Percentiles rank a stretch among this genome's conserved stretches.
Conservation (phyloP, 2,888 invertebrate genomes). For the Erebia palarica region DNA sequence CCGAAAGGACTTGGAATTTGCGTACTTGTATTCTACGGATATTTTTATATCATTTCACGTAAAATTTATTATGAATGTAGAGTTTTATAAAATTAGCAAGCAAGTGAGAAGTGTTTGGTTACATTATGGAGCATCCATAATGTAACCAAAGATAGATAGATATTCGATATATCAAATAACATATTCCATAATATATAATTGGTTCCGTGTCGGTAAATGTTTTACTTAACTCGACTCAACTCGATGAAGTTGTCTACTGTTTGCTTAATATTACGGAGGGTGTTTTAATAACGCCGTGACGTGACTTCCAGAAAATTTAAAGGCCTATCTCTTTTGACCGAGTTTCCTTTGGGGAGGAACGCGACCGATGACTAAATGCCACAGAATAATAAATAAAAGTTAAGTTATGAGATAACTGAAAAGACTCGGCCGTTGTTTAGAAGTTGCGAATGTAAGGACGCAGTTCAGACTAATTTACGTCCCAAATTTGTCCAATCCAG, state of each 20-base stretch:
- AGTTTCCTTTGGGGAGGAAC: constrained; percentile 18
- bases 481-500: too few relatives aligned
- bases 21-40: too few relatives aligned
- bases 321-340: constrained; percentile 53
- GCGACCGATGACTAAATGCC: constrained; percentile 2
- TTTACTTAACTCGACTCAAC: constrained; percentile 19
- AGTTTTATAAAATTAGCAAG: background rate
- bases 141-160: too few relatives aligned
- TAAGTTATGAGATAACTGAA: background rate
- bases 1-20: too few relatives aligned
- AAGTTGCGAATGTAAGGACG: background rate
- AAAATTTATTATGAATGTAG: too few relatives aligned
- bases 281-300: constrained; percentile 57
- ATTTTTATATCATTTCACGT: too few relatives aligned
- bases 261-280: constrained; percentile 39
- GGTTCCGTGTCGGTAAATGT: constrained; percentile 2
- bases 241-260: constrained; percentile 34
- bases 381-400: constrained; percentile 5
- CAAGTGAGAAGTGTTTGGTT: background rate
- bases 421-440: background rate
- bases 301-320: constrained; percentile 64
- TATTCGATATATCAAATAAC: background rate
- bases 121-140: too few relatives aligned
- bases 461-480: too few relatives aligned
- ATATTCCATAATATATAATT: constrained; percentile 17